Base-by-base conservation (phyloP, 2,797 vertebrate species). In the Morelia viridis region DNA sequence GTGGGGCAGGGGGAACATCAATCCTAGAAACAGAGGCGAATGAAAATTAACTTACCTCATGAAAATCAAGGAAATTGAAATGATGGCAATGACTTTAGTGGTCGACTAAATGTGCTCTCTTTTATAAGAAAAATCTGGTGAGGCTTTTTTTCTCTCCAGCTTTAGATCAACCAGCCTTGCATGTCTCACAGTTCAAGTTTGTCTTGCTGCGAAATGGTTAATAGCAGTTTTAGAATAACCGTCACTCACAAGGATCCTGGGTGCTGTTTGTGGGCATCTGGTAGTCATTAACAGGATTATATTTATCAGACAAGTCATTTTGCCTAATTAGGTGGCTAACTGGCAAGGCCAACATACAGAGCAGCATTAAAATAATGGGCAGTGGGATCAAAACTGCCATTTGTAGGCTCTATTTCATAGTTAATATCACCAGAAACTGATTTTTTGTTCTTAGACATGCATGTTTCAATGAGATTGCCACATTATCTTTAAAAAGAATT, bases 221-320 rank as follows among this genome's bases (percentile, higher is more conserved):
- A 94, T 94, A 93, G 0, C 1, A 94, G 93, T 95, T 96, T 94
- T 91, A 96, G 85, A 96, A 89, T 93, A 96, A 95, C 94, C 93
- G 95, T 96, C 96, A 95, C 22, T 96, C 92, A 94, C 58, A 91
- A 89, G 94, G 95, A 94, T 95, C 95, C 93, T 94, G 92, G 96
- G 95, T 97, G 97, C 96, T 96, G 97, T 97, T 97, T 96, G 94
- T 95, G 97, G 97, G 96, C 97, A 98, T 98, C 97, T 98, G 97
- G 96, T 97, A 91, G 58, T 98, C 96, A 96, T 98, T 98, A 98
- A 96, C 96, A 97, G 95, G 97, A 98, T 97, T 97, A 97, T 96
- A 98, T 97, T 97, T 98, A 98, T 98, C 97, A 98, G 96, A 97
- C 87, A 97, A 98, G 97, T 97, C 62, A 98, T 98, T 97, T 98